Evolutionary conservation across 2,797 vertebrate genomes (phyloP), one percentile per base, ranked within the genome.

Genomic region (Potorous gilbertii): DNA sequence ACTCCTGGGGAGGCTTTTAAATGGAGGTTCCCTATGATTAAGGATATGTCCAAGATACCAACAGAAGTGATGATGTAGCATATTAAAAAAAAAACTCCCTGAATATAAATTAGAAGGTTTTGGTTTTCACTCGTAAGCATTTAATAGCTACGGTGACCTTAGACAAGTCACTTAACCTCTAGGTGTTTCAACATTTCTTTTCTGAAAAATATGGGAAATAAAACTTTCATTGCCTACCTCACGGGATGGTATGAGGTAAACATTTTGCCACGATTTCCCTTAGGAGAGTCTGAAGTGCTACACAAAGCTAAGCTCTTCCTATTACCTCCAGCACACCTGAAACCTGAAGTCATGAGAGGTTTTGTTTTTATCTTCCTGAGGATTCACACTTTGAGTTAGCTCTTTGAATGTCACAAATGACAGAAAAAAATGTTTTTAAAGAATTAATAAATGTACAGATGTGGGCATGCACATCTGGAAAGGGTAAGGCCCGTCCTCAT

Each of bases 401-500:
- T 94, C 96, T 95, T 92, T 90, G 96, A 96, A 95, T 90, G 21
- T 91, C 52, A 28, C 29, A 97, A 81, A 96, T 96, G 95, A 97
- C 74, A 59, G 55, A 94, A 52, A 52, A n/a, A 52, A 91, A n/a
- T 93, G 89, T 59, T 59, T 91, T 14, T 90, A n/a, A 46, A 90
- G 90, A 96, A 90, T 40, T 40, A 50, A 46, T 50, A 59, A 57
- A 31, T 40, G 87, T 34, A 24, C 93, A 96, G 90, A 95, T 95
- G 96, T 97, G 92, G 52, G 87, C 93, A 92, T 90, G n/a, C 24
- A 1, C 98, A 96, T 96, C 94, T 97, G 97, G 92, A 97, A 95
- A 98, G 98, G 97, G 97, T 89, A 97, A 97, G 34, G 89, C 97
- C 34, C 91, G 98, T 95, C 92, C 97, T 92, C 95, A 91, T 56